Conservation (phyloP, 2,888 invertebrate species). For the Spisula subtruncata region DNA sequence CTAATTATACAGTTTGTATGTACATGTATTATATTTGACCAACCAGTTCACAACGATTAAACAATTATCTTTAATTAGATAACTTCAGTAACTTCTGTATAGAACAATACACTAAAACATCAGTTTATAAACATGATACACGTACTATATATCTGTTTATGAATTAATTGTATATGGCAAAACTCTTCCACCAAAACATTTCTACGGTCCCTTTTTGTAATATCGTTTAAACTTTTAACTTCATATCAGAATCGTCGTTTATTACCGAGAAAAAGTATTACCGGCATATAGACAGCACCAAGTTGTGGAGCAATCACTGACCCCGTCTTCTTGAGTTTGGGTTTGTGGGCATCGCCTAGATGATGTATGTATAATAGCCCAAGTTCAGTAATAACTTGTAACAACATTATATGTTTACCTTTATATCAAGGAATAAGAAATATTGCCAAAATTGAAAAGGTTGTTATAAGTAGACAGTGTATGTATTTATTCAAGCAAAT, state of each 20-base stretch:
- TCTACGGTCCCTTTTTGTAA: too few relatives aligned
- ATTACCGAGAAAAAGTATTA: not conserved
- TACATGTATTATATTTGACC: not conserved
- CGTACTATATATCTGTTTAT: too few relatives aligned
- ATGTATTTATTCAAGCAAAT: not conserved
- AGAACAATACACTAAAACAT: too few relatives aligned
- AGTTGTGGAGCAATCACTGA: conserved; percentile 7
- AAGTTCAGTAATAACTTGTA: too few relatives aligned
- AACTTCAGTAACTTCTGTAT: too few relatives aligned
- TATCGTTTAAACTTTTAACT: too few relatives aligned
- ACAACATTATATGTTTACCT: too few relatives aligned
- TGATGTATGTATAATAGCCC: too few relatives aligned
- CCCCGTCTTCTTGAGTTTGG: not conserved
- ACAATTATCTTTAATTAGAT: not conserved
- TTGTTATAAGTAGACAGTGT: not conserved
- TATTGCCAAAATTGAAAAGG: not conserved
- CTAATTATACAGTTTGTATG: too few relatives aligned
- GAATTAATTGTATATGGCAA: too few relatives aligned
- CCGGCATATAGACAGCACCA: conserved; percentile 25
- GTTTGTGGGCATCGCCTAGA: conserved; percentile 10
- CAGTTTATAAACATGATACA: too few relatives aligned
- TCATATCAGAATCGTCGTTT: too few relatives aligned
- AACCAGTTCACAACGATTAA: not conserved
- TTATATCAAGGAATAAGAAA: not conserved
- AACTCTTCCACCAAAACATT: not conserved